phyloP scores from a whole-genome alignment of 2,113 vertebrate species.

The human (Homo sapiens) region GRCh38 chr14:81936001-81936500 shows the following conservation, averaged over 20 bases:
- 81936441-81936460: neutral
- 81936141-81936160: constrained; percentile 23
- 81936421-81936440: neutral
- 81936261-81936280: neutral
- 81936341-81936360: neutral
- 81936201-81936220: neutral
- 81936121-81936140: neutral
- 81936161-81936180: neutral
- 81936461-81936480: neutral
- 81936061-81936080: neutral
- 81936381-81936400: neutral
- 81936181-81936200: neutral
- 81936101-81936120: neutral
- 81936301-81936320: neutral
- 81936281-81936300: neutral
- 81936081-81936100: neutral
- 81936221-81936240: neutral
- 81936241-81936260: neutral
- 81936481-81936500: neutral
- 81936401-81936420: constrained; percentile 38
- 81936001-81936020: neutral
- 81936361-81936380: neutral
- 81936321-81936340: neutral
- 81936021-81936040: neutral
- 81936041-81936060: neutral